Base-by-base conservation (phyloP, 2,797 vertebrate species). In the Bovichtus diacanthus region DNA sequence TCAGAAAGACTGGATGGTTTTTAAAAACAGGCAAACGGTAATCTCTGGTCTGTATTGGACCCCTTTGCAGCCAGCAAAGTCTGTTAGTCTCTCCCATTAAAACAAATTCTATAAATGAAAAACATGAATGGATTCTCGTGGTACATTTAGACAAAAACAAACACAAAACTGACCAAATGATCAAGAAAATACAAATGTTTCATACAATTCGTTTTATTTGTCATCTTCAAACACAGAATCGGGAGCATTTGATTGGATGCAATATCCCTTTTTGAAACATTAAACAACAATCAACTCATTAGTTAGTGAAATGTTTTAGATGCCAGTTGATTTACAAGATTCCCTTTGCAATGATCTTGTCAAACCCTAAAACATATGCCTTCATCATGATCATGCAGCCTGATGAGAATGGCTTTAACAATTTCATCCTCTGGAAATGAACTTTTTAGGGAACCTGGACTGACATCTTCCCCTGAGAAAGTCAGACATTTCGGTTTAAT, bases 171-270 rank as follows among this genome's bases (percentile, higher is more conserved):
- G 29, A 44, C 3, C 15, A 43, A 56, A 36, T 16, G 8, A 56
- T 39, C 4, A 0, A 16, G 6, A n/a, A 31, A 29, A 44, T 3
- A 1, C 2, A 18, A 46, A 53, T 2, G 13, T 67, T 49, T 34
- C 54, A 70, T 36, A 47, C 29, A 51, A 1, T 68, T 36, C 0
- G n/a, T 53, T 85, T 81, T 79, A 74, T 79, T 83, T 36, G 3
- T 9, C 4, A 10, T 65, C 7, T 74, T 70, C n/a, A 81, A 58
- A 76, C 3, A 68, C 21, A 82, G 64, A 87, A 76, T 9, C 47
- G 55, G 18, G 19, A 47, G 47, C 38, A 55, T 67, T 31, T 49
- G 1, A 70, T 10, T 39, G 13, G 54, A 64, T 8, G 8, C 7
- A 50, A 44, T n/a, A 44, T 44, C 2, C 0, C 2, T 53, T 41